Conservation (phyloP, 1,140 invertebrate genomes). For the Lasioglossum albipes region DNA sequence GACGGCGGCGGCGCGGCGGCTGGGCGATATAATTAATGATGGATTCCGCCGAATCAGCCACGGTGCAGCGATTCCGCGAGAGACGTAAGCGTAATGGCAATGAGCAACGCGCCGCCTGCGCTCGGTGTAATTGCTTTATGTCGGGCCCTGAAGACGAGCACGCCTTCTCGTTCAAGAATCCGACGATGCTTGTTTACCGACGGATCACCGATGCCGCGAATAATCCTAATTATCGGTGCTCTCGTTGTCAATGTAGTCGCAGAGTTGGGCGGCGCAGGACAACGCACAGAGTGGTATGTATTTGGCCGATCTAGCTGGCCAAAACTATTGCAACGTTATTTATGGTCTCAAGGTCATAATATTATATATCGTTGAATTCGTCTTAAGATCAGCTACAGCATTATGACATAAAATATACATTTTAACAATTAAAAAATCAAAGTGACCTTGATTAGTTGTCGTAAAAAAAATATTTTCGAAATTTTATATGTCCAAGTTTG, state of each 20-base stretch:
- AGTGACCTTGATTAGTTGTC: no score
- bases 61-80: not conserved
- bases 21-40: not conserved
- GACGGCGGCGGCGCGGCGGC: no score
- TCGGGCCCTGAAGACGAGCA: not conserved
- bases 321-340: no score
- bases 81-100: not conserved
- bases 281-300: no score
- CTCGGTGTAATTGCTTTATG: conserved; percentile 34
- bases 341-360: no score
- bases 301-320: no score
- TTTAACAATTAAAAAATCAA: no score
- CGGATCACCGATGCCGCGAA: conserved; percentile 20
- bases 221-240: conserved; percentile 29
- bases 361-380: no score
- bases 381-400: no score
- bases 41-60: not conserved
- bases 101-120: not conserved
- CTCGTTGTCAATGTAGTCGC: conserved; percentile 12
- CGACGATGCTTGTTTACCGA: conserved; percentile 38
- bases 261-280: not conserved
- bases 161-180: conserved; percentile 18
- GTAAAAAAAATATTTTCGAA: no score
- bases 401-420: no score
- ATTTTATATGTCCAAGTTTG: no score